Percentiles rank a stretch among this genome's conserved stretches.
Evolutionary conservation across 1,140 invertebrate species (phyloP).

Genomic region (Drosophila ercepeae): DNA sequence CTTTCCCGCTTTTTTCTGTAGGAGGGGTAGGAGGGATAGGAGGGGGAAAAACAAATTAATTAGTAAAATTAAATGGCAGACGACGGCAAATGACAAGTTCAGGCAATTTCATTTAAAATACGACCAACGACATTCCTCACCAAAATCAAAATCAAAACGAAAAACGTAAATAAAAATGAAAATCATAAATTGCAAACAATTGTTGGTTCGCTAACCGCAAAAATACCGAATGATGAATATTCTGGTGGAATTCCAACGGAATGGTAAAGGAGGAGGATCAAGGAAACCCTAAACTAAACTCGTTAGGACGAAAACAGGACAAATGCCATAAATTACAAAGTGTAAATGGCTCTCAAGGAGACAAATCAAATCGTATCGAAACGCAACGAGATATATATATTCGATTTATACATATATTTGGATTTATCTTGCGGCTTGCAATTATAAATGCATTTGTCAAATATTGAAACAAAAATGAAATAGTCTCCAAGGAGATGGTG

Average conservation of each 20-base stretch:
- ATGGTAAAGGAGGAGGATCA: not conserved
- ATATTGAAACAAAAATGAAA: conserved; percentile 55
- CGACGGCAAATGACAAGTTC: conserved; percentile 68
- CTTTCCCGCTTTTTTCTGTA: conserved; percentile 15
- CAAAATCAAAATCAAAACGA: not conserved
- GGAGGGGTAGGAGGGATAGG: no score
- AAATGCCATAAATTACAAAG: conserved; percentile 54
- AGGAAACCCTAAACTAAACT: not conserved
- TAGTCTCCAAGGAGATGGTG: conserved; percentile 27
- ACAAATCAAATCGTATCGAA: not conserved
- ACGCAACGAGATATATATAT: not conserved
- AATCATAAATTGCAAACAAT: conserved; percentile 16
- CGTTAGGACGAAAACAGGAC: conserved; percentile 14
- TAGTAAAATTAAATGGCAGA: conserved; percentile 77
- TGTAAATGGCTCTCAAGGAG: conserved; percentile 55
- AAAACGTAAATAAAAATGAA: no score
- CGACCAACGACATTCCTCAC: not conserved
- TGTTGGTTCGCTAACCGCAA: not conserved
- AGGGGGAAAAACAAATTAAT: conserved; percentile 79
- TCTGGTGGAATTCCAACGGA: not conserved
- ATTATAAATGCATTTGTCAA: conserved; percentile 81
- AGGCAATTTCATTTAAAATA: conserved; percentile 33
- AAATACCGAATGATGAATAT: not conserved
- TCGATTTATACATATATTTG: not conserved
- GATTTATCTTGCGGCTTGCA: conserved; percentile 60